These are phyloP conservation scores for Meleagris gallopavo DNA, from an alignment of 2,113 vertebrate species.

Conservation along the genomic window DNA sequence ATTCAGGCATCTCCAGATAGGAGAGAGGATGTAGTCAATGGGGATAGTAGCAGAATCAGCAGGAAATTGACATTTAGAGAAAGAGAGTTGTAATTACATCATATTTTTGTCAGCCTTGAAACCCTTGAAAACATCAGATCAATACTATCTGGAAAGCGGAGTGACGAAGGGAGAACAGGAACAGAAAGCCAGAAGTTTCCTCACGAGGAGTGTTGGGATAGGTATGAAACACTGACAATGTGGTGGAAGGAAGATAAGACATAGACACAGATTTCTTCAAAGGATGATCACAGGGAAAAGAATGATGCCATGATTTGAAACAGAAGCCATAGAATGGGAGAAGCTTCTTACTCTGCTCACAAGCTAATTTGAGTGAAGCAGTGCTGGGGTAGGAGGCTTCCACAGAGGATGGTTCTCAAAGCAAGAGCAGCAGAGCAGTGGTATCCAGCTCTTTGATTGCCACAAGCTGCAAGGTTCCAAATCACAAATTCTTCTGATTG, in stretches of 20 bases:
- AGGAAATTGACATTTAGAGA: not conserved
- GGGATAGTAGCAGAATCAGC: not conserved
- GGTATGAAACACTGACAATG: not conserved
- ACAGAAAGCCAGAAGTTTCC: not conserved
- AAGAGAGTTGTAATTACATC: not conserved
- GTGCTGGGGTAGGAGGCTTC: not conserved
- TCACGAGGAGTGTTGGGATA: not conserved
- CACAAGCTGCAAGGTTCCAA: not conserved
- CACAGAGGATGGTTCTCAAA: not conserved
- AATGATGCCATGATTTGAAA: not conserved
- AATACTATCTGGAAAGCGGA: not conserved
- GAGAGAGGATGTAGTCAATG: not conserved
- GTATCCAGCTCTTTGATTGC: not conserved
- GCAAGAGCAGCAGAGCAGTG: not conserved
- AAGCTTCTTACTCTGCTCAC: not conserved
- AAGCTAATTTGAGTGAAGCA: not conserved
- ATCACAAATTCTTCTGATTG: not conserved
- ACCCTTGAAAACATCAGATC: not conserved
- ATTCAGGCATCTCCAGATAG: not conserved
- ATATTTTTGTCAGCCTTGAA: not conserved
- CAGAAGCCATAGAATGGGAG: not conserved
- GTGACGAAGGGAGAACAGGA: not conserved
- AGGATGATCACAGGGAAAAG: not conserved
- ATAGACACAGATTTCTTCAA: not conserved
- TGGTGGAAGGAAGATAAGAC: not conserved